Percentiles rank a stretch among this genome's conserved stretches.
Evolutionary conservation across 2,113 vertebrate species (phyloP).

Genomic region (Oxyura jamaicensis): DNA sequence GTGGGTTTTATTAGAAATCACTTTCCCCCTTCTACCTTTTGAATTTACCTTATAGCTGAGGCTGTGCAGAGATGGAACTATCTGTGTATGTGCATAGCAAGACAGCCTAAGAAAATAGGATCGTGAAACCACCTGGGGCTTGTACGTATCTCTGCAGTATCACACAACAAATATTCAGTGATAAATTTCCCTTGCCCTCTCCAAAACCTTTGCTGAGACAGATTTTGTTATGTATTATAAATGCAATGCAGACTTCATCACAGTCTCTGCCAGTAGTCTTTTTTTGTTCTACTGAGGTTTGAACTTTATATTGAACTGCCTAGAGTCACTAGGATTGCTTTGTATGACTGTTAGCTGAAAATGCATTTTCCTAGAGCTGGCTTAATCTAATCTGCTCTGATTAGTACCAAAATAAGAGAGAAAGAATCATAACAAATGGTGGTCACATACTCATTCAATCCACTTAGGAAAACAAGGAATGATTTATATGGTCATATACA

Average conservation of each 20-base stretch:
- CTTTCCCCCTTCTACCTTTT: not conserved
- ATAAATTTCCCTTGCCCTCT: not conserved
- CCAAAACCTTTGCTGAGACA: not conserved
- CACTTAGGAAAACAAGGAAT: not conserved
- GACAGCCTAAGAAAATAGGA: not conserved
- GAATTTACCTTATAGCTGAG: not conserved
- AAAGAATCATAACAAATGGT: slow-evolving; percentile 10
- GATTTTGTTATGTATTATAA: not conserved
- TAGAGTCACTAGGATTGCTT: not conserved
- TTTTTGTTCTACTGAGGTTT: not conserved
- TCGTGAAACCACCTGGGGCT: not conserved
- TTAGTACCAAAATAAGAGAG: not conserved
- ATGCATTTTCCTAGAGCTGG: not conserved
- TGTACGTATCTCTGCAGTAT: not conserved
- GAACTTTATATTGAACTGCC: not conserved
- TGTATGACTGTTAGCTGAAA: not conserved
- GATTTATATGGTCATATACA: not conserved
- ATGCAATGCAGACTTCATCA: not conserved
- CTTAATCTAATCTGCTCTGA: slow-evolving; percentile 40
- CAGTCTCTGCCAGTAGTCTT: not conserved
- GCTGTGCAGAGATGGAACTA: not conserved
- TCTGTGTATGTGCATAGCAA: not conserved
- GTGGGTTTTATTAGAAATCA: not conserved
- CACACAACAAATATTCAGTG: not conserved
- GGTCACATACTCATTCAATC: not conserved